A percentile compares a stretch with the other conserved stretches of the same genome.
phyloP scores from a whole-genome alignment of 2,797 vertebrate genomes.

The Sternotherus odoratus region DNA sequence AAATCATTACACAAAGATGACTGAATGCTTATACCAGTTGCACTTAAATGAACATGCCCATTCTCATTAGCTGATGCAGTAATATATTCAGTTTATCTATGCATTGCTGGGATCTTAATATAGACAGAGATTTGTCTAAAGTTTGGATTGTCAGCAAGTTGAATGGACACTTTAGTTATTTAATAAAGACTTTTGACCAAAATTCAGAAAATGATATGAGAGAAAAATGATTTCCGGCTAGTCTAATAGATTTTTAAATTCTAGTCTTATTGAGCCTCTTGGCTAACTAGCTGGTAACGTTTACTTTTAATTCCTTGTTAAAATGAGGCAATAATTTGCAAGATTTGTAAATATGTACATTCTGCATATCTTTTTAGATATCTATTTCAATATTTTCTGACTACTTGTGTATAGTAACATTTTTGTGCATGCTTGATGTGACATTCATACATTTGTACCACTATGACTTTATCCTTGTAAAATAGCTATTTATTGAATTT shows the following conservation, averaged over 20 bases:
- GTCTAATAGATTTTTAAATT: conserved; percentile 79
- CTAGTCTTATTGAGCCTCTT: conserved; percentile 76
- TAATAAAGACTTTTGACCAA: conserved; percentile 85
- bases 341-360: conserved; percentile 88
- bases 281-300: conserved; percentile 83
- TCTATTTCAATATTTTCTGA: conserved; percentile 87
- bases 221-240: conserved; percentile 80
- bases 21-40: conserved; percentile 83
- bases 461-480: conserved; percentile 90
- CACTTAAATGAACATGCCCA: conserved; percentile 82
- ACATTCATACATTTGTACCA: conserved; percentile 88
- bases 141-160: conserved; percentile 84
- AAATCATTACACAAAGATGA: conserved; percentile 74
- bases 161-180: conserved; percentile 86
- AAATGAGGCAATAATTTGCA: conserved; percentile 99
- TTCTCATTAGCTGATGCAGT: conserved; percentile 89
- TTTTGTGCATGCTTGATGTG: conserved; percentile 91
- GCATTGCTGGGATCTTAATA: conserved; percentile 90
- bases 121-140: conserved; percentile 80
- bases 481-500: conserved; percentile 89
- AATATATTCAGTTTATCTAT: conserved; percentile 94
- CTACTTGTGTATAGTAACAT: conserved; percentile 85
- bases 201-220: conserved; percentile 81
- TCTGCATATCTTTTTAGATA: conserved; percentile 86
- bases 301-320: conserved; percentile 93